Evolutionary conservation across 2,888 invertebrate genomes (phyloP).

Genomic region (Chymomyza fuscimana): DNA sequence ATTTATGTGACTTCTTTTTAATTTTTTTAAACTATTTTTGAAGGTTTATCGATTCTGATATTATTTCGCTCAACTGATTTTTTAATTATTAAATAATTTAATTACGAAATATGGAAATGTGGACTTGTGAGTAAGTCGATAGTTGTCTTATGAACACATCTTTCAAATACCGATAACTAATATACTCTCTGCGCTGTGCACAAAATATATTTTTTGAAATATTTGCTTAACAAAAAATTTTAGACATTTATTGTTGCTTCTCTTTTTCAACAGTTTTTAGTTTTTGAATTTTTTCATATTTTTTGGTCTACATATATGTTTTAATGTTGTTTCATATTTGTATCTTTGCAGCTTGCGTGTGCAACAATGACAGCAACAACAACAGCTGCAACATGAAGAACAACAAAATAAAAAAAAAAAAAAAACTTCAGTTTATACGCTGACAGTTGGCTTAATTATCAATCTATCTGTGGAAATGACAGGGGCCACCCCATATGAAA

Average conservation of each 20-base stretch:
- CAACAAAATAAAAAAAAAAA: no score
- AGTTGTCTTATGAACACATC: no score
- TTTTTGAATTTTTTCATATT: conserved; percentile 21
- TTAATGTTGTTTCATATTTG: conserved; percentile 6
- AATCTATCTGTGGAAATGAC: conserved; percentile 38
- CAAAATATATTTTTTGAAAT: conserved; percentile 24
- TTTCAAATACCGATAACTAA: background rate
- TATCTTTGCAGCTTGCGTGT: conserved; percentile 23
- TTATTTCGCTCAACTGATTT: no score
- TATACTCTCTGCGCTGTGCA: conserved; percentile 5
- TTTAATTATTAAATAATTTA: no score
- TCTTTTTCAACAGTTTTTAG: conserved; percentile 8
- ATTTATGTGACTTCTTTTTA: no score
- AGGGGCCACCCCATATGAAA: background rate
- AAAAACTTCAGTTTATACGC: background rate
- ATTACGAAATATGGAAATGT: no score
- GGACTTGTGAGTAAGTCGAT: no score
- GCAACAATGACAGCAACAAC: conserved; percentile 1
- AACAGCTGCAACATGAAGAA: background rate
- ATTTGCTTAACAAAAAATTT: conserved; percentile 35
- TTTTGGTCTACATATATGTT: background rate
- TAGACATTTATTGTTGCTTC: conserved; percentile 26
- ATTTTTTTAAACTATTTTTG: no score
- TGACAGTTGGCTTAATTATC: conserved; percentile 55
- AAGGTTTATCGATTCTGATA: no score